Evolutionary conservation across 2,888 invertebrate genomes (phyloP).

Genomic region (Diadegma fenestrale): DNA sequence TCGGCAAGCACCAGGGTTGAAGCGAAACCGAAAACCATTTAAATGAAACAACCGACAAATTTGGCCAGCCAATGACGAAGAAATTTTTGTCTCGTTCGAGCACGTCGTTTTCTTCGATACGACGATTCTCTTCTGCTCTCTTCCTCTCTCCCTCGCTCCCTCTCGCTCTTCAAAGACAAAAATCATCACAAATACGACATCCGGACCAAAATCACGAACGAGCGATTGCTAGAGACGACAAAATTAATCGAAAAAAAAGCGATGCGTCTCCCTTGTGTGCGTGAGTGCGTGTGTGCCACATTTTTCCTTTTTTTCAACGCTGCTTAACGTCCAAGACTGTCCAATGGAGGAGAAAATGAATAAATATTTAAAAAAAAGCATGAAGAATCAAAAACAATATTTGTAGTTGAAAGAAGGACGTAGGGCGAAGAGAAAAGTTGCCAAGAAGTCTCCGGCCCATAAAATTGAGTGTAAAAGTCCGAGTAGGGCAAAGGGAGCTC

Average conservation of each 20-base stretch:
- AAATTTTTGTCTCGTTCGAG: neutral
- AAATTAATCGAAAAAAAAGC: neutral
- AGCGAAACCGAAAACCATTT: neutral
- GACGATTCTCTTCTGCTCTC: neutral
- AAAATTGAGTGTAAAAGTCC: neutral
- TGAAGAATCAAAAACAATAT: constrained; percentile 59
- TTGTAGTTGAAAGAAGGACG: constrained; percentile 68
- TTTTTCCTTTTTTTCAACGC: constrained; percentile 47
- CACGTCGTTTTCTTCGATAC: neutral
- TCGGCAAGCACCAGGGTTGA: constrained; percentile 72
- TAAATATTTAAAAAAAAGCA: constrained; percentile 45
- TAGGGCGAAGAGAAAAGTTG: constrained; percentile 75
- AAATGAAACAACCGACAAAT: neutral
- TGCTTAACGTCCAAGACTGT: constrained; percentile 73
- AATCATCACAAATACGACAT: neutral
- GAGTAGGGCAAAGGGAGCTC: neutral
- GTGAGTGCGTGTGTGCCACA: neutral
- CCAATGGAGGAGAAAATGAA: constrained; percentile 59
- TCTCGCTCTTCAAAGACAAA: neutral
- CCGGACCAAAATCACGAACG: neutral
- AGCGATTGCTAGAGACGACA: neutral
- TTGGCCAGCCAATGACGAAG: neutral
- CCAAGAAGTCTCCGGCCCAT: constrained; percentile 73
- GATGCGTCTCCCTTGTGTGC: neutral
- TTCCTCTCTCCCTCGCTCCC: too few species aligned